These are phyloP conservation scores for Dasyurus viverrinus DNA, from an alignment of 2,113 vertebrate species.

Conservation along the genomic window DNA sequence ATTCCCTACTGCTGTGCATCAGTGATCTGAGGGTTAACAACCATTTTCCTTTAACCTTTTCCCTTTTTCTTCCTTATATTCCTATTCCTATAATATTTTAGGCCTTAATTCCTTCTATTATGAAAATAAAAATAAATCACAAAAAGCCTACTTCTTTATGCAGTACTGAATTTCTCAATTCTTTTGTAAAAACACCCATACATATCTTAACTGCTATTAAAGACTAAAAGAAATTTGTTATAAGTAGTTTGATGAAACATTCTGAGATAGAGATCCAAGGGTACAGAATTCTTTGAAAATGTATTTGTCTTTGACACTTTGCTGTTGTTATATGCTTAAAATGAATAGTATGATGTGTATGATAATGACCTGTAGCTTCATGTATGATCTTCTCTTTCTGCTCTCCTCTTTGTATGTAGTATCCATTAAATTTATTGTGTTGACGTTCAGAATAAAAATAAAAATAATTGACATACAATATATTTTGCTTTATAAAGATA, in stretches of 20 bases:
- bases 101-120: background rate
- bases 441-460: background rate
- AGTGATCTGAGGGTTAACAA: background rate
- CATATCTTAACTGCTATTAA: background rate
- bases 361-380: background rate
- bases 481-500: background rate
- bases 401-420: background rate
- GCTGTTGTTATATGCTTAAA: background rate
- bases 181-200: background rate
- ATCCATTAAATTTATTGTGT: background rate
- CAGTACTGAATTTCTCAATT: background rate
- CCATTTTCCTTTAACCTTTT: background rate
- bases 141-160: background rate
- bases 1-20: background rate
- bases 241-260: background rate
- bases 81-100: background rate
- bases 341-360: background rate
- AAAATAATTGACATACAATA: background rate
- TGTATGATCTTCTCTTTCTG: background rate
- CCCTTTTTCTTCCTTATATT: background rate
- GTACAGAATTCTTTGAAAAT: background rate
- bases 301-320: background rate
- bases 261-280: background rate
- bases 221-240: background rate
- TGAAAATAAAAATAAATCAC: background rate